Conservation (phyloP, 2,113 vertebrate species). For the Archocentrus centrarchus region DNA sequence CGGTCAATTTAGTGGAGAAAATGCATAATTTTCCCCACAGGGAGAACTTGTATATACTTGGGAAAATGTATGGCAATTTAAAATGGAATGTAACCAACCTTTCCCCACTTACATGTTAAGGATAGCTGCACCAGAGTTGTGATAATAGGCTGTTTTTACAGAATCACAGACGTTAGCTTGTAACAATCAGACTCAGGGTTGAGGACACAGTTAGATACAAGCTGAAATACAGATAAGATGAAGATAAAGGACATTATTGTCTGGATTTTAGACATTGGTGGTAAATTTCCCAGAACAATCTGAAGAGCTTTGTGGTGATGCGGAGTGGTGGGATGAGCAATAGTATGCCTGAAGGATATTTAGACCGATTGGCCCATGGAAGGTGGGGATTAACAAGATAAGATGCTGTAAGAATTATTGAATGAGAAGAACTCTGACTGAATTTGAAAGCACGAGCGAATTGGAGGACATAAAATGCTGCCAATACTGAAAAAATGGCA, state of each 20-base stretch:
- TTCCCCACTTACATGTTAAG: not conserved
- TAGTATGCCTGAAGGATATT: not conserved
- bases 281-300: not conserved
- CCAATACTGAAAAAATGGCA: not conserved
- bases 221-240: not conserved
- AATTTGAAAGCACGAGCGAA: not conserved
- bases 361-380: not conserved
- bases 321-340: not conserved
- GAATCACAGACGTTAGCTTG: fast-evolving
- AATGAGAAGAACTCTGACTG: not conserved
- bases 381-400: fast-evolving
- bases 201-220: not conserved
- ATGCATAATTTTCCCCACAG: not conserved
- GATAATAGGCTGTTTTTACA: not conserved
- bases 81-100: not conserved
- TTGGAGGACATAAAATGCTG: not conserved
- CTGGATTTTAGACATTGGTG: not conserved
- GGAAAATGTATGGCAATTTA: not conserved
- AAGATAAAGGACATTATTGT: not conserved
- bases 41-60: not conserved
- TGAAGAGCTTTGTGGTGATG: not conserved
- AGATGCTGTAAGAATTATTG: not conserved
- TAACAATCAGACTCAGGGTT: not conserved
- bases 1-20: slow-evolving; percentile 10
- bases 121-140: not conserved